Evolutionary conservation across 2,888 invertebrate species (phyloP), one percentile per base, ranked within the genome.

Genomic region (Petrophora chlorosata): DNA sequence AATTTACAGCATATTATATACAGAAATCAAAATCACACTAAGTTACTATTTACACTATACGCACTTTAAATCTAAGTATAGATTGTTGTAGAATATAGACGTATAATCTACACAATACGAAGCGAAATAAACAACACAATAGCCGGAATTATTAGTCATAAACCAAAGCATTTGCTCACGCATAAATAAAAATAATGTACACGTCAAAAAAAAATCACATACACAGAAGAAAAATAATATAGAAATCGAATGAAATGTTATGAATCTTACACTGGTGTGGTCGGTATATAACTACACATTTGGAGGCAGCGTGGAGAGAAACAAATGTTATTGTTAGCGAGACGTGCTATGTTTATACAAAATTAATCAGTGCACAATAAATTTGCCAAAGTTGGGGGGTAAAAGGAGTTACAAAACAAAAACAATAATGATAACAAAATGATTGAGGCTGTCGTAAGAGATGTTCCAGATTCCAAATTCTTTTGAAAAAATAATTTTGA

Each of bases 201-300:
- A 9, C 14, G 9, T 17, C n/a, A 22, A 13, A 34, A 22, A 39
- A 30, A 33, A 64, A 51, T 44, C 56, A 54, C 63, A 54, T 36
- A 53, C 46, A 42, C 28, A 47, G 36, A 44, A 47, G 35, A 50
- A 59, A 56, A 53, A 52, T 23, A 48, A 45, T 57, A 58, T n/a
- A 5, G 34, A 52, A 62, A 63, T 62, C 63, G 54, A 62, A 42
- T 65, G 58, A 63, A 63, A 70, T 61, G 60, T 63, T 59, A 59
- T 70, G 70, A 75, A 67, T 87, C 93, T 93, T 93, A 93, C 93
- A 92, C 92, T 91, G 93, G 93, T 74, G 93, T 92, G 82, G 92
- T 91, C 82, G 91, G 90, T 74, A 91, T 81, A 86, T 91, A 91
- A 79, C 91, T 90, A 86, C 65, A 84, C 69, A 75, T 70, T 45